Base-by-base conservation (phyloP, 1,140 invertebrate species). In the Drosophila repleta region DNA sequence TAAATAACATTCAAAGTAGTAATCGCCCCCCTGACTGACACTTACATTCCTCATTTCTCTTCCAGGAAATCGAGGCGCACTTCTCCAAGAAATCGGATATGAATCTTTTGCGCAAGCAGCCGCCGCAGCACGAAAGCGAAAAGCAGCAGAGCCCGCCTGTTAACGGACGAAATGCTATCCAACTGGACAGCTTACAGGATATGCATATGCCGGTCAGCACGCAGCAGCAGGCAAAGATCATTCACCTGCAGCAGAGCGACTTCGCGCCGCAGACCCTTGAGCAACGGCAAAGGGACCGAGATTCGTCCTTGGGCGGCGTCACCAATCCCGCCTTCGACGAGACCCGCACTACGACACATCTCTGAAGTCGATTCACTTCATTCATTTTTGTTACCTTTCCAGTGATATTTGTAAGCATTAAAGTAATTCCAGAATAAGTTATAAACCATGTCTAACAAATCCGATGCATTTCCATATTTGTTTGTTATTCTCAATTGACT, bases 11-110 rank as follows among this genome's bases (percentile, higher is more conserved):
- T 26, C 24, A 6, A 0, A 5, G 29, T 7, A 29, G 0, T 1
- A 8, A 29, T 29, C 29, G 29, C 1, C 6, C 6, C 29, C 2
- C 2, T 24, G 21, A 24, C 4, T 24, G 21, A 3, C 2, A 2
- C 41, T 24, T 1, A 37, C 35, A 37, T 11, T 37, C 35, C 35
- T 11, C 35, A 37, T 53, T 26, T 68, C 13, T 13, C 13, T 57
- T 52, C 10, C 93, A 94, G 70, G 96, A 98, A 91, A 94, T 94
- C 13, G 94, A 94, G 69, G 94, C 95, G 29, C 95, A 96, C 77
- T 96, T 94, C 70, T 93, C 94, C 0, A 69, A 94, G 90, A 81
- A 91, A 64, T 85, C 87, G 0, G 72, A 79, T 17, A 35, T 79
- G 20, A 91, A 91, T 83, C 61, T 91, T 10, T 35, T 81, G 11